Percentiles rank a stretch among this genome's conserved stretches.
Conservation (phyloP, 2,888 invertebrate species). For the Drosophila peninsularis region DNA sequence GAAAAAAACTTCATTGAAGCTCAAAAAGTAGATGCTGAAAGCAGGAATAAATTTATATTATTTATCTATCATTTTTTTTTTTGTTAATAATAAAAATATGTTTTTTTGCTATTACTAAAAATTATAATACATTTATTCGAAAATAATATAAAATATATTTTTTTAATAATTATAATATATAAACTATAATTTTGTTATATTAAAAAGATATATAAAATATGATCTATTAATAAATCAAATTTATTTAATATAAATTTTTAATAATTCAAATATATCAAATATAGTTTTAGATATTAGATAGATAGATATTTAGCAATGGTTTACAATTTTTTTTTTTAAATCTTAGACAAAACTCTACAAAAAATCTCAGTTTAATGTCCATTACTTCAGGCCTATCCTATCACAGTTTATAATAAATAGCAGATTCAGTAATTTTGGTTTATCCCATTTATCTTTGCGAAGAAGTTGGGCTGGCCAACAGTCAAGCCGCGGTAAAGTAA, state of each 20-base stretch:
- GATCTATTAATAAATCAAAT: background rate
- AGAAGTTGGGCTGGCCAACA: conserved; percentile 13
- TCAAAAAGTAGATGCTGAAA: background rate
- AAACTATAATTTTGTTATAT: too few relatives aligned
- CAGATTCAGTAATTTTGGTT: background rate
- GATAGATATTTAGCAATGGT: background rate
- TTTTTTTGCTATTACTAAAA: too few relatives aligned
- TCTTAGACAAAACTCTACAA: too few relatives aligned
- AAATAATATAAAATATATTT: too few relatives aligned
- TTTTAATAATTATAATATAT: too few relatives aligned
- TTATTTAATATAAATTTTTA: too few relatives aligned
- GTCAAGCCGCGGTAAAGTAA: conserved; percentile 11
- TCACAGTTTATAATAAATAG: background rate
- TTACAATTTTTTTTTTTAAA: too few relatives aligned
- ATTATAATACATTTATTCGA: too few relatives aligned
- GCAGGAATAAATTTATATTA: background rate
- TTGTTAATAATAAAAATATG: background rate
- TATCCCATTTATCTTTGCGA: conserved; percentile 5
- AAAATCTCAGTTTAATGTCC: background rate
- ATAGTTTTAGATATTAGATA: background rate
- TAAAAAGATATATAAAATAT: too few relatives aligned
- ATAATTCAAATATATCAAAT: too few relatives aligned
- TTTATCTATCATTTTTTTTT: background rate
- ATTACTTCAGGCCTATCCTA: background rate
- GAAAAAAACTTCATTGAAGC: background rate